Percentiles rank a stretch among this genome's conserved stretches.
Evolutionary conservation across 2,797 vertebrate genomes (phyloP).

Genomic region (Rousettus madagascariensis): DNA sequence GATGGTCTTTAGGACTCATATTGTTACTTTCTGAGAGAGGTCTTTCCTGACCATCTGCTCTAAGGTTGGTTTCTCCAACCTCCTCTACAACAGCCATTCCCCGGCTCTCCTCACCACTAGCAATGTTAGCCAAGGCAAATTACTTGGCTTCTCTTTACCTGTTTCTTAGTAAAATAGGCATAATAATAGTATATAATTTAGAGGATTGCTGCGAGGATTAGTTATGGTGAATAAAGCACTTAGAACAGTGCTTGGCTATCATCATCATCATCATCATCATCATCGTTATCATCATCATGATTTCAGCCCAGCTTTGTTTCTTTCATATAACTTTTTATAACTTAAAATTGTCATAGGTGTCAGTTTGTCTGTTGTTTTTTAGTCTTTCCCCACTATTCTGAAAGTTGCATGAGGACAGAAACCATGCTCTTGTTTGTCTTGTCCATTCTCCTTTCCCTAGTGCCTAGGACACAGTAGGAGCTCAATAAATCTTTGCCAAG

Average conservation of each 20-base stretch:
- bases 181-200: background rate
- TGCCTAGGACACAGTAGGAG: slow-evolving; percentile 1
- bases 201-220: background rate
- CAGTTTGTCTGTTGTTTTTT: background rate
- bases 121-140: background rate
- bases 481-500: slow-evolving; percentile 40
- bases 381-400: background rate
- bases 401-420: slow-evolving; percentile 5
- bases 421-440: background rate
- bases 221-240: background rate
- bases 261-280: background rate
- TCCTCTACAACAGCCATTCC: background rate
- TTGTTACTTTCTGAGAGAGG: background rate
- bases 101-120: background rate
- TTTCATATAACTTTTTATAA: slow-evolving; percentile 34
- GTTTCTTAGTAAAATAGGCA: slow-evolving; percentile 4
- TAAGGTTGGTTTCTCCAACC: background rate
- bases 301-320: background rate
- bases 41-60: background rate
- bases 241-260: background rate
- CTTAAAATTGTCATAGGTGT: slow-evolving; percentile 16
- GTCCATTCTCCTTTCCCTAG: background rate
- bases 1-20: background rate
- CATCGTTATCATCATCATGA: background rate
- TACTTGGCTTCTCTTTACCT: background rate